Base-by-base conservation (phyloP, 2,888 invertebrate genomes). In the Thecophora atra region DNA sequence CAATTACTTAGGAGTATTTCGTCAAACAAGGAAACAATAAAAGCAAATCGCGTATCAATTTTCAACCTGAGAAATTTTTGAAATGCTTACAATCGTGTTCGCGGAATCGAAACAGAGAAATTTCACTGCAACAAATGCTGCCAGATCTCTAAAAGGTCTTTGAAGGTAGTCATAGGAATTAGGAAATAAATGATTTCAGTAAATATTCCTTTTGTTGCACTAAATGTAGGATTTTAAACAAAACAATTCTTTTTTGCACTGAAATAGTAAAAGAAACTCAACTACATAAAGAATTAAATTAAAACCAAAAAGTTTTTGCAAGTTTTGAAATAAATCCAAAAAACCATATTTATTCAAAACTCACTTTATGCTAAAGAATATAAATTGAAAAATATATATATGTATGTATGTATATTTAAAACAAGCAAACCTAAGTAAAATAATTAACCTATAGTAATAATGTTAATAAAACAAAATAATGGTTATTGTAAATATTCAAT, bases 281-380 rank as follows among this genome's bases (percentile, higher is more conserved):
- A 8, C 37, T 8, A 37, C 11, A 37, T 8, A 11, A 30, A 30
- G 30, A 37, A 37, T 8, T 37, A 37, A 37, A 37, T 37, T 37
- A 37, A 37, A 37, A 37, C 11, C 13, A 5, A 47, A 47, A 47
- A 28, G 26, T 58, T 8, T 58, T 58, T 58, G 58, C 47, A 17
- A 58, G 58, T 58, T 24, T 58, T 28, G 58, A 58, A 58, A 58
- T 58, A 58, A 58, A 58, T 24, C 28, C 26, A 28, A 58, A 58
- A 58, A 83, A 84, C 76, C 81, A 83, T 83, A 84, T 83, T 83
- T 83, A 83, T 84, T 83, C 84, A 84, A 83, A 83, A 82, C 83
- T 80, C 77, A 80, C 79, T 75, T 78, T 72, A 76, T 70, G 30
- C 28, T 76, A 72, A 78, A 78, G 77, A 77, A 78, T 76, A 74